Evolutionary conservation across 2,797 vertebrate genomes (phyloP).

Genomic region (Ispidina lecontei): DNA sequence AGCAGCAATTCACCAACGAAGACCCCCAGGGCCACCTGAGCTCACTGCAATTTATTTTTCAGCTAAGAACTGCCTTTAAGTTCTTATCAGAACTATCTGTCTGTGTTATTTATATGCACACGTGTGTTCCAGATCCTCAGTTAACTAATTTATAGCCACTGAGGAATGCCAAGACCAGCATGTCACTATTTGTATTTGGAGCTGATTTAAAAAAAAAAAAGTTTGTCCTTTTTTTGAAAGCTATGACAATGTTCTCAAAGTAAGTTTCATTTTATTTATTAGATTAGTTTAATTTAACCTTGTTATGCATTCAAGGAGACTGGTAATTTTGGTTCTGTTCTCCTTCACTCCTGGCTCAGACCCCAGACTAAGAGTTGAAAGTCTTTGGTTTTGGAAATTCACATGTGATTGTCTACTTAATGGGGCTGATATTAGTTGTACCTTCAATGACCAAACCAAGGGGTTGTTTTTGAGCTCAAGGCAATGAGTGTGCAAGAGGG

Average conservation of each 20-base stretch:
- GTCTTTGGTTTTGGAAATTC: neutral
- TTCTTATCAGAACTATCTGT: neutral
- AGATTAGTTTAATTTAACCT: too few species aligned
- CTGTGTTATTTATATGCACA: neutral
- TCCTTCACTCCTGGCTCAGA: neutral
- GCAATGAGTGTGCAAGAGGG: neutral
- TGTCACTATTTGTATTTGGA: neutral
- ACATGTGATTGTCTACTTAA: neutral
- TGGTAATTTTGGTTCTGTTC: neutral
- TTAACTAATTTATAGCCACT: neutral
- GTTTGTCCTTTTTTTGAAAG: neutral
- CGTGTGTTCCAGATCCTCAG: neutral
- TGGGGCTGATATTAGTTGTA: neutral
- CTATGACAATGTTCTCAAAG: neutral
- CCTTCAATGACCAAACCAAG: neutral
- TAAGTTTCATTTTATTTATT: too few species aligned
- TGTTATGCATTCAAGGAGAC: neutral
- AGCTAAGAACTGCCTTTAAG: neutral
- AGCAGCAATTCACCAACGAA: neutral
- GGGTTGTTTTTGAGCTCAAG: constrained; percentile 21
- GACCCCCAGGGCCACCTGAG: neutral
- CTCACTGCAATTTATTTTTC: neutral
- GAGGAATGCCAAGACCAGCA: neutral
- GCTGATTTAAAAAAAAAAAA: neutral
- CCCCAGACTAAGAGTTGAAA: neutral